phyloP scores from a whole-genome alignment of 2,888 invertebrate species.

The Pristionchus mayeri region DNA sequence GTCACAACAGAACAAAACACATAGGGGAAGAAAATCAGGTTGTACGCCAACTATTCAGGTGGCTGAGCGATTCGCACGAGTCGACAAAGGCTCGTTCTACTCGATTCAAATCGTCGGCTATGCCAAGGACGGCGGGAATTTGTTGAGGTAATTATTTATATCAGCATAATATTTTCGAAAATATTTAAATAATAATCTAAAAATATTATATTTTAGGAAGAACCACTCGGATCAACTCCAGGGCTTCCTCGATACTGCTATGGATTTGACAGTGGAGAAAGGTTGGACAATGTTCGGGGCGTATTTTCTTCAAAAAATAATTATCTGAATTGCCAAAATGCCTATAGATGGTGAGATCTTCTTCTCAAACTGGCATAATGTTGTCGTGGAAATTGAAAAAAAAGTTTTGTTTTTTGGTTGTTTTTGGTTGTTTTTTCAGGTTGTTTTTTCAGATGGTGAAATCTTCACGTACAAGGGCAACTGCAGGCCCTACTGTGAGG shows the following conservation, averaged over 20 bases:
- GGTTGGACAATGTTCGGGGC: background rate
- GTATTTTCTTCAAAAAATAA: background rate
- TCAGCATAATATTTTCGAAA: no score
- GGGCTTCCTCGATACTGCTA: conserved; percentile 24
- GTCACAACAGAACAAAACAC: no score
- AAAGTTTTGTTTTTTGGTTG: no score
- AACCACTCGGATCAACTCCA: conserved; percentile 39
- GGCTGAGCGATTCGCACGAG: conserved; percentile 27
- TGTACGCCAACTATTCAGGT: no score
- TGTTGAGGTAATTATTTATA: background rate
- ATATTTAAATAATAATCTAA: no score
- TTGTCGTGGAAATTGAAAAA: no score
- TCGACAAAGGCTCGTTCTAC: conserved; percentile 44
- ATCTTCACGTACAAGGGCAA: conserved; percentile 9
- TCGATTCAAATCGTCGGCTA: conserved; percentile 29
- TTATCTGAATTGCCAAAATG: background rate
- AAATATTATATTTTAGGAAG: conserved; percentile 4
- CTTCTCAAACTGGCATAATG: no score
- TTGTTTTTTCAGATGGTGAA: no score
- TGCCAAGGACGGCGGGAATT: conserved; percentile 40
- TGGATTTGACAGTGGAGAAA: conserved; percentile 15
- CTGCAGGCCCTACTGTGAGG: conserved; percentile 43
- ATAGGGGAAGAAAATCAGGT: no score
- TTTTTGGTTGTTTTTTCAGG: no score
- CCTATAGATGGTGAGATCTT: conserved; percentile 10